Conservation (phyloP, 2,888 invertebrate species). For the Erannis defoliaria region DNA sequence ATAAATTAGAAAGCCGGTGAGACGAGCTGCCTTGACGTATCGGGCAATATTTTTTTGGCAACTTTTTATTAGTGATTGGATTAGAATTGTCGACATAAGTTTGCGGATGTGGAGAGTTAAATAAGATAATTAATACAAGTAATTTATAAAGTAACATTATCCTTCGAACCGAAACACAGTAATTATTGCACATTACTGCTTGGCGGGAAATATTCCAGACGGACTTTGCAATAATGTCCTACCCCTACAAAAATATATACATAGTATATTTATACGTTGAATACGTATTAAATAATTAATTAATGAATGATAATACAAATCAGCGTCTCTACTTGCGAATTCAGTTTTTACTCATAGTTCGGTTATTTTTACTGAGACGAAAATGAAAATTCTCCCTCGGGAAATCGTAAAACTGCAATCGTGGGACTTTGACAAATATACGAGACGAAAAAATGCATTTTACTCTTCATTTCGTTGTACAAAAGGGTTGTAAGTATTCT, state of each 20-base stretch:
- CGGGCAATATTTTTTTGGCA: no score
- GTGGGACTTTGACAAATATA: slow-evolving; percentile 1
- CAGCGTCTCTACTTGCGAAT: no score
- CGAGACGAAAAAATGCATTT: slow-evolving; percentile 2
- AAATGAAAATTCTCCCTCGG: neutral
- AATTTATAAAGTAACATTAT: no score
- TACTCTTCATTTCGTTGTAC: neutral
- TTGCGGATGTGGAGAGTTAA: neutral
- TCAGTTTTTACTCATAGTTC: neutral
- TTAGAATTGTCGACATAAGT: neutral
- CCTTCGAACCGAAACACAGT: no score
- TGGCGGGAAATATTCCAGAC: no score
- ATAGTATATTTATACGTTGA: no score
- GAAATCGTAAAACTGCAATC: slow-evolving; percentile 7
- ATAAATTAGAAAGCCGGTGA: no score
- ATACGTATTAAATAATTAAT: neutral
- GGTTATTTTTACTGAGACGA: neutral
- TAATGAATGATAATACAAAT: neutral
- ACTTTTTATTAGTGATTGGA: no score
- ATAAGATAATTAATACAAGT: neutral
- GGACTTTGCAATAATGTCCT: no score
- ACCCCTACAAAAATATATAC: no score
- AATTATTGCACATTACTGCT: no score
- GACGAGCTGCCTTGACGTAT: no score
- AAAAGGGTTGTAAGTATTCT: neutral